These are phyloP conservation scores for Oligia fasciuncula DNA, from an alignment of 2,888 invertebrate species.

Conservation along the genomic window DNA sequence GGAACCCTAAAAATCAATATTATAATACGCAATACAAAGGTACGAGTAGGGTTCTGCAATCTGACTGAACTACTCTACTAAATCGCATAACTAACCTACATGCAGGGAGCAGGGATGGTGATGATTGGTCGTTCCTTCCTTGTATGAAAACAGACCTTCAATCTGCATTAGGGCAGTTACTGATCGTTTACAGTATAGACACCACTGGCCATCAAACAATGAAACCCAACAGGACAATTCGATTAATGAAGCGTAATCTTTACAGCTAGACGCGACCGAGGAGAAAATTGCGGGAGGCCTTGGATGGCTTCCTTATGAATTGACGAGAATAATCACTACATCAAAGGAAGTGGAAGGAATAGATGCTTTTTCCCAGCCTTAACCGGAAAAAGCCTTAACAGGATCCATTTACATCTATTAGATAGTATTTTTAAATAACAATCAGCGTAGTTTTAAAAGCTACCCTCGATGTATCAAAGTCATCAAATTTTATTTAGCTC, in stretches of 20 bases:
- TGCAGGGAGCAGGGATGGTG: background rate
- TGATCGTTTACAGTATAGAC: background rate
- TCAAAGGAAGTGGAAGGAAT: background rate
- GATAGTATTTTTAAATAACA: background rate
- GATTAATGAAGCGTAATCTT: background rate
- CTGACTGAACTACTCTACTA: background rate
- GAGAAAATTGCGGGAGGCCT: background rate
- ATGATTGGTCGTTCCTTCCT: background rate
- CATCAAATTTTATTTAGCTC: too few relatives aligned
- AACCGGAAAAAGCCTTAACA: too few relatives aligned
- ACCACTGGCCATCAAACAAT: background rate
- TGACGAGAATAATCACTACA: background rate
- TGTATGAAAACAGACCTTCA: background rate
- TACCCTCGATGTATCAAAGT: background rate
- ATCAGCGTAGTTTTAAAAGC: background rate
- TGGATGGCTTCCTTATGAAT: background rate
- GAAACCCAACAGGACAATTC: too few relatives aligned
- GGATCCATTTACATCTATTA: background rate
- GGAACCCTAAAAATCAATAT: too few relatives aligned
- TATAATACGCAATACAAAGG: background rate
- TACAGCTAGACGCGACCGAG: background rate
- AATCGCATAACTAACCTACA: slow-evolving; percentile 15
- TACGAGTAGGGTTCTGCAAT: background rate
- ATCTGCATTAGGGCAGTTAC: slow-evolving; percentile 2
- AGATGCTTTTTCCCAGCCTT: background rate